Evolutionary conservation across 2,113 vertebrate species (phyloP).

Genomic region (Neolamprologus sp.): DNA sequence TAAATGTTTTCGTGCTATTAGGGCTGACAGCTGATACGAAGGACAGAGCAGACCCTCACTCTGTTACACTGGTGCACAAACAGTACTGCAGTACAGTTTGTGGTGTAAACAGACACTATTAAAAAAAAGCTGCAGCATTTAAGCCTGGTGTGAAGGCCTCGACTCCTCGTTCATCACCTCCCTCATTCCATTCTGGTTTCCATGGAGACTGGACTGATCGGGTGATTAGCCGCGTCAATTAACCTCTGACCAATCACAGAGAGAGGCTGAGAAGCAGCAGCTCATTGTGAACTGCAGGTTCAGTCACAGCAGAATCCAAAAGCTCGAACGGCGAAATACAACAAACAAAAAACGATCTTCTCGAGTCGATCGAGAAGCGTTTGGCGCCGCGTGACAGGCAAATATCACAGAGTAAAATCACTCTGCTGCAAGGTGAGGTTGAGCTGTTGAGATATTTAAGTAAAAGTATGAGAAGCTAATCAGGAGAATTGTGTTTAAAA

Average conservation of each 20-base stretch:
- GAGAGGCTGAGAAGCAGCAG: not conserved
- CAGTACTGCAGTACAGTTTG: not conserved
- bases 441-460: not conserved
- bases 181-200: constrained; percentile 19
- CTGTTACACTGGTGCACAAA: not conserved
- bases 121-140: not conserved
- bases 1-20: not conserved
- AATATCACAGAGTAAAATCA: not conserved
- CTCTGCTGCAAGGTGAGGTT: not conserved
- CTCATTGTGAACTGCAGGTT: not conserved
- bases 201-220: constrained; percentile 46
- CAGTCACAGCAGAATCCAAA: not conserved
- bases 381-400: not conserved
- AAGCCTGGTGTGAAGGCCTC: not conserved
- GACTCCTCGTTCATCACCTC: not conserved
- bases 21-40: not conserved
- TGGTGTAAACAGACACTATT: not conserved
- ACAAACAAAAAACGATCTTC: not conserved
- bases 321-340: not conserved
- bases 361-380: not conserved
- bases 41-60: not conserved
- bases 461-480: not conserved
- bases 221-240: constrained; percentile 50
- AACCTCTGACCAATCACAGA: constrained; percentile 41
- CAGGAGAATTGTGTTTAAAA: not conserved